Percentiles rank a stretch among this genome's conserved stretches.
These are phyloP conservation scores for Alcis repandata DNA, from an alignment of 2,888 invertebrate genomes.

Conservation along the genomic window DNA sequence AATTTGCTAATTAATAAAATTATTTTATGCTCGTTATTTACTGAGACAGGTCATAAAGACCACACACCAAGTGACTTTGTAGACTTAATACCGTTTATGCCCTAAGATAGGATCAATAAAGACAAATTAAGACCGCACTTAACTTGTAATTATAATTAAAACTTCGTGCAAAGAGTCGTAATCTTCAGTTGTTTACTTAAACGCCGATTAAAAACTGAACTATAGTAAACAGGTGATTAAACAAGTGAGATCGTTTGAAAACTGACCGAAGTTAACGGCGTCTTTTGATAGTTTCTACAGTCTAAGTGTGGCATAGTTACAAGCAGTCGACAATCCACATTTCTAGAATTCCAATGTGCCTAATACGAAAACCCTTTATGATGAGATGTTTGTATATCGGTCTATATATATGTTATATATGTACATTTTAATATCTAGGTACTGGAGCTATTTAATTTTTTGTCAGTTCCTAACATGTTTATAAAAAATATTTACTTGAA, in stretches of 20 bases:
- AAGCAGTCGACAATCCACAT: no score
- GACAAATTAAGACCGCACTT: conserved; percentile 21
- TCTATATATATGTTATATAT: no score
- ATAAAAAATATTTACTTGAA: no score
- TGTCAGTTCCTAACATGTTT: no score
- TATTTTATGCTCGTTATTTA: not conserved
- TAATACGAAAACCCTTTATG: no score
- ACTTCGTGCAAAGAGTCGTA: conserved; percentile 11
- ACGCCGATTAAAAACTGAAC: conserved; percentile 28
- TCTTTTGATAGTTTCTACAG: not conserved
- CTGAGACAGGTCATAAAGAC: conserved; percentile 1
- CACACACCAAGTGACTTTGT: conserved; percentile 10
- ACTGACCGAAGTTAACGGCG: not conserved
- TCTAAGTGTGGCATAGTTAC: not conserved
- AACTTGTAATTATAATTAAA: conserved; percentile 26
- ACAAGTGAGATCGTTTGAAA: conserved; percentile 10
- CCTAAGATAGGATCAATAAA: conserved; percentile 12
- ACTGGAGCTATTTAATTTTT: no score
- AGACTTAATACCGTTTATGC: not conserved
- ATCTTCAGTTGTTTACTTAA: conserved; percentile 27
- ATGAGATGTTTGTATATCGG: no score
- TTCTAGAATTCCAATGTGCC: no score
- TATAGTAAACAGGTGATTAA: conserved; percentile 28
- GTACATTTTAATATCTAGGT: no score
- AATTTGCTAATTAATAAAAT: no score